Evolutionary conservation across 2,797 vertebrate species (phyloP).

Genomic region (Coracias cyanogaster): DNA sequence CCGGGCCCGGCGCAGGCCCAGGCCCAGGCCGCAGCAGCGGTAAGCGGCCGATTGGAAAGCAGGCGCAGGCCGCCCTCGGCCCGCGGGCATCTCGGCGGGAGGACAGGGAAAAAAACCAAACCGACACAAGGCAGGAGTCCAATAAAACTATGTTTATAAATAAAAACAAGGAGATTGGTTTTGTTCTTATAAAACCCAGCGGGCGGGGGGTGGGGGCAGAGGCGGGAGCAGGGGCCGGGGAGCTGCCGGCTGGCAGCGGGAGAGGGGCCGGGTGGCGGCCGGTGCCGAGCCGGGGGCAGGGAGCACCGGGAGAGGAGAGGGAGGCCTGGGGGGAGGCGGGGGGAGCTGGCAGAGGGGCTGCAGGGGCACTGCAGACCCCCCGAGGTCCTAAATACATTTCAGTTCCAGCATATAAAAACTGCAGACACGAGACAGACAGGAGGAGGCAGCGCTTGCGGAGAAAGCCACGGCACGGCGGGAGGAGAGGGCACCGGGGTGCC

Average conservation of each 20-base stretch:
- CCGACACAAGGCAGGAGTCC: constrained; percentile 30
- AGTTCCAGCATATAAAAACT: neutral
- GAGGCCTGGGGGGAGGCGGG: neutral
- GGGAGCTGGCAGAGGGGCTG: neutral
- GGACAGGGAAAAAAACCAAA: neutral
- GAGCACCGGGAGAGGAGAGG: neutral
- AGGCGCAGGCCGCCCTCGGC: fast-evolving
- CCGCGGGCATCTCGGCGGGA: neutral
- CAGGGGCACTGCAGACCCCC: neutral
- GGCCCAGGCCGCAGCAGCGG: neutral
- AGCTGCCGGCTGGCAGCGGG: neutral
- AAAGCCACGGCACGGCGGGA: fast-evolving
- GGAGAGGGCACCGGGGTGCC: neutral
- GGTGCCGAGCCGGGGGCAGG: neutral
- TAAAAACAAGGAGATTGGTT: constrained; percentile 70
- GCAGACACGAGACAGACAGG: neutral
- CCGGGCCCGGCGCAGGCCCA: fast-evolving
- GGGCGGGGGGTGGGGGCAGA: neutral
- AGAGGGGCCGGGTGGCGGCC: neutral
- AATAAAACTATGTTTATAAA: constrained; percentile 79
- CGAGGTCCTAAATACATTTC: neutral
- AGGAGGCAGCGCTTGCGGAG: neutral
- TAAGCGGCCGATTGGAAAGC: too few species aligned
- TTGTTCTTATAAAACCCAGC: constrained; percentile 59
- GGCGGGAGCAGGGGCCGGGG: neutral